Percentiles rank a stretch among this genome's conserved stretches.
Conservation (phyloP, 1,140 invertebrate species). For the Trichoplusia ni region DNA sequence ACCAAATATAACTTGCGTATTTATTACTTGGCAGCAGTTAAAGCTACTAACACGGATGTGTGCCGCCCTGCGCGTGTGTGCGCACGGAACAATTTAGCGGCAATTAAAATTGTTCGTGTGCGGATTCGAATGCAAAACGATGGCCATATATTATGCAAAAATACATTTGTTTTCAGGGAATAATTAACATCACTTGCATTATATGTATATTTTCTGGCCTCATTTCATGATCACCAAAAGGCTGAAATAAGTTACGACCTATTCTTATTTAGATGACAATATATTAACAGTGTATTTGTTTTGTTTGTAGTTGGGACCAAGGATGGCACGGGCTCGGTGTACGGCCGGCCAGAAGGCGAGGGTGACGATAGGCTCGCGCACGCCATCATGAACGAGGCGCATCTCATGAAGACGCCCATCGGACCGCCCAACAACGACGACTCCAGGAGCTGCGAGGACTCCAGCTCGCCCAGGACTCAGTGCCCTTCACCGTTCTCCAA, state of each 20-base stretch:
- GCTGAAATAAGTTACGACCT: too few relatives aligned
- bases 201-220: background rate
- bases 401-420: constrained; percentile 84
- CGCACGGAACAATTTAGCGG: constrained; percentile 61
- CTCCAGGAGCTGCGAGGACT: constrained; percentile 88
- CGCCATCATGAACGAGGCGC: constrained; percentile 93
- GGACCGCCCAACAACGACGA: constrained; percentile 81
- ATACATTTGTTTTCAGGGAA: constrained; percentile 18
- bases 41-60: constrained; percentile 38
- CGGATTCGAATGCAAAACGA: constrained; percentile 27
- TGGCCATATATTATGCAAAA: constrained; percentile 13
- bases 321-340: constrained; percentile 88
- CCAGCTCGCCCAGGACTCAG: constrained; percentile 90
- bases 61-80: constrained; percentile 33
- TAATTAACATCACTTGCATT: constrained; percentile 11
- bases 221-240: background rate
- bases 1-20: constrained; percentile 76
- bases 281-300: background rate
- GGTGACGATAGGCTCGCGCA: constrained; percentile 96
- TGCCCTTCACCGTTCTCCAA: constrained; percentile 89
- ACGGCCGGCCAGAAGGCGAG: constrained; percentile 87
- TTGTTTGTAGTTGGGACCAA: constrained; percentile 86
- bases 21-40: constrained; percentile 75
- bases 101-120: constrained; percentile 62
- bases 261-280: too few relatives aligned